Percentiles rank a stretch among this genome's conserved stretches.
Conservation (phyloP, 2,797 vertebrate genomes). For the Falco novaeseelandiae region DNA sequence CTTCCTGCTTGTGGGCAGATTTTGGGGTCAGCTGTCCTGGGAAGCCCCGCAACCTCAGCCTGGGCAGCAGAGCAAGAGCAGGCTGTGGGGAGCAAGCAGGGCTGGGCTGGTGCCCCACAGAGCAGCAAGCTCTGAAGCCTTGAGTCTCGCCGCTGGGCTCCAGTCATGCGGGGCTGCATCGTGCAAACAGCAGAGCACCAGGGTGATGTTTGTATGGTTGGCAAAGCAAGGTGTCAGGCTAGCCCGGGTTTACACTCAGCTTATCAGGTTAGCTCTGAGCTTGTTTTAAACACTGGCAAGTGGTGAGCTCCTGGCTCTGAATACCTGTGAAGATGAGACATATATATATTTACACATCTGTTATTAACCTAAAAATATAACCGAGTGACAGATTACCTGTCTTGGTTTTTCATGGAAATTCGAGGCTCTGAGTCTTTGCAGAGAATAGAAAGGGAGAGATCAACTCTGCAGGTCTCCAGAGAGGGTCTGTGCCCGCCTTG, state of each 20-base stretch:
- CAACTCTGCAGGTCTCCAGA: not conserved
- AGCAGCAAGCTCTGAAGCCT: not conserved
- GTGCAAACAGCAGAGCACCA: not conserved
- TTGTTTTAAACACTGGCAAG: slow-evolving; percentile 49
- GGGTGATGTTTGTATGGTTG: not conserved
- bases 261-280: not conserved
- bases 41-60: not conserved
- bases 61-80: not conserved
- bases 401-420: not conserved
- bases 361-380: slow-evolving; percentile 61
- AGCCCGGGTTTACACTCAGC: not conserved
- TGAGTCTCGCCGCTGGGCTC: not conserved
- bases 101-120: not conserved
- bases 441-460: not conserved
- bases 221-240: not conserved
- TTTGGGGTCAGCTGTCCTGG: not conserved
- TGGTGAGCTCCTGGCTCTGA: slow-evolving; percentile 17
- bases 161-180: not conserved
- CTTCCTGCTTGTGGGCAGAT: not conserved
- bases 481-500: not conserved
- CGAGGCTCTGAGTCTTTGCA: not conserved
- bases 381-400: slow-evolving; percentile 11
- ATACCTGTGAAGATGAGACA: slow-evolving; percentile 4
- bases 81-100: not conserved
- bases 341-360: slow-evolving; percentile 54